Percentiles rank a stretch among this genome's conserved stretches.
Evolutionary conservation across 1,140 invertebrate species (phyloP).

Genomic region (Cryptotermes secundus): DNA sequence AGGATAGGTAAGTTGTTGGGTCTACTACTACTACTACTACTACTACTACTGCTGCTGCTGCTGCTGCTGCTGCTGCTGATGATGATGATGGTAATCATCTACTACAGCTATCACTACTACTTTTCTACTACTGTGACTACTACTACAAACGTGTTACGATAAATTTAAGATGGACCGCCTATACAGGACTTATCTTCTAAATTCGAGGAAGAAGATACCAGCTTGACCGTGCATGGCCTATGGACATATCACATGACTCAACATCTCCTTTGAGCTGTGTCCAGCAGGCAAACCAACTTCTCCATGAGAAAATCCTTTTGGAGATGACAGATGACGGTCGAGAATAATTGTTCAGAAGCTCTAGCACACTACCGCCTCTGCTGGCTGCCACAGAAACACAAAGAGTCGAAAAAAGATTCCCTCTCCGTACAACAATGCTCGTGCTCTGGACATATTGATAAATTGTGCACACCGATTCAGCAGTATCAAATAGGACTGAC

Average conservation of each 20-base stretch:
- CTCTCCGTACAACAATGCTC: too few species aligned
- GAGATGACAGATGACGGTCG: background rate
- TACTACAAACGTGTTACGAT: too few species aligned
- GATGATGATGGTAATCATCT: too few species aligned
- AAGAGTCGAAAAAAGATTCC: background rate
- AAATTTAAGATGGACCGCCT: too few species aligned
- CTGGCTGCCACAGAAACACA: background rate
- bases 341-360: background rate
- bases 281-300: background rate
- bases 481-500: background rate
- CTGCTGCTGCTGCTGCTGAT: too few species aligned
- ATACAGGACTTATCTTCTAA: too few species aligned
- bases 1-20: too few species aligned
- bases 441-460: too few species aligned
- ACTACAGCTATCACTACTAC: too few species aligned
- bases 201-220: background rate
- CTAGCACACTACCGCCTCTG: background rate
- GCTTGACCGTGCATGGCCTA: background rate
- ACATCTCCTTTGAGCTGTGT: background rate
- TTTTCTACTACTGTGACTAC: too few species aligned
- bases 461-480: background rate
- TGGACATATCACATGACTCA: background rate
- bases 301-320: constrained; percentile 6
- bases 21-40: too few species aligned
- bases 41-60: too few species aligned